phyloP scores from a whole-genome alignment of 2,888 invertebrate genomes.

The Drosophila cognata region DNA sequence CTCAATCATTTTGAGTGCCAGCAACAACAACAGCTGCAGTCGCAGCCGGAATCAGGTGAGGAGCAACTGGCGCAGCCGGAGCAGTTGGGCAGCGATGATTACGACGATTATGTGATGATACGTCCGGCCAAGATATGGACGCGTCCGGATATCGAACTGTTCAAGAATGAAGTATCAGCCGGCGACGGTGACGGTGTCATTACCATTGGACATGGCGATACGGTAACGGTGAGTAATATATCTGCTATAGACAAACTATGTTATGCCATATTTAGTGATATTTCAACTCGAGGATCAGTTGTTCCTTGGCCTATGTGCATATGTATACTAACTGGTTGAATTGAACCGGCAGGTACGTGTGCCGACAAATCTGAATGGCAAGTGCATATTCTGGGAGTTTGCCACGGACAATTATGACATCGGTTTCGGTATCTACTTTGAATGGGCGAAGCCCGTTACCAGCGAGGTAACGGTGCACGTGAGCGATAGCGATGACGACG shows the following conservation, averaged over 20 bases:
- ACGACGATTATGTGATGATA: slow-evolving; percentile 86
- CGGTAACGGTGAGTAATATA: slow-evolving; percentile 91
- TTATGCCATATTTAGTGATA: neutral
- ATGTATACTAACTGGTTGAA: neutral
- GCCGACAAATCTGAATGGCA: slow-evolving; percentile 97
- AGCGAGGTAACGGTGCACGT: slow-evolving; percentile 96
- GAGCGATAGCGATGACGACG: slow-evolving; percentile 95
- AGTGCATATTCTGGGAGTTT: slow-evolving; percentile 99
- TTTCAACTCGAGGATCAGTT: neutral
- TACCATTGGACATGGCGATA: slow-evolving; percentile 97
- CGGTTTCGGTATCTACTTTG: slow-evolving; percentile 98
- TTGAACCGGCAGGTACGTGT: slow-evolving; percentile 89
- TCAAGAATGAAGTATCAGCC: slow-evolving; percentile 94
- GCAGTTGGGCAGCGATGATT: slow-evolving; percentile 58
- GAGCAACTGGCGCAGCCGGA: slow-evolving; percentile 52
- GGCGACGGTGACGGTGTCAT: slow-evolving; percentile 94
- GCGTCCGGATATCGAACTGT: slow-evolving; percentile 92
- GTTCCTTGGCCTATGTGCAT: neutral
- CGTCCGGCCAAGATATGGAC: slow-evolving; percentile 98
- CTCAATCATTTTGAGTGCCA: slow-evolving; percentile 68
- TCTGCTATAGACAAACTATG: neutral
- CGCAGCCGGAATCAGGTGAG: slow-evolving; percentile 9
- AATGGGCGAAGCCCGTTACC: slow-evolving; percentile 96
- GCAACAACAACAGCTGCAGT: slow-evolving; percentile 36
- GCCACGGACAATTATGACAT: slow-evolving; percentile 99